A percentile compares a stretch with the other conserved stretches of the same genome.
Conservation (phyloP, 2,797 vertebrate genomes). For the Apodemus agrarius region DNA sequence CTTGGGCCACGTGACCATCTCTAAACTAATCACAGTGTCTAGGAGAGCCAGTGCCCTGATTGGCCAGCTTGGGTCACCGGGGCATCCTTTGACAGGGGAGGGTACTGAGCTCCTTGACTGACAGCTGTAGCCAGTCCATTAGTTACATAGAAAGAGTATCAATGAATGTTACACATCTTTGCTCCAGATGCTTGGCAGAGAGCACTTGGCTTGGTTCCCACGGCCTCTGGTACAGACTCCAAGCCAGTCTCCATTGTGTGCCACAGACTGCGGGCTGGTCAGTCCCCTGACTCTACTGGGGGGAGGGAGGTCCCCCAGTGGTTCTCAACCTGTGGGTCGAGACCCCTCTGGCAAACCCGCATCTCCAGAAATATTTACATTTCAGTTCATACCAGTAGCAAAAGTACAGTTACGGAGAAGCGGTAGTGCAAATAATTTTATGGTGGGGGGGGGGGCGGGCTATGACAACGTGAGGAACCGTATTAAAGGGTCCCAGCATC, state of each 20-base stretch:
- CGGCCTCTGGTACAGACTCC: not conserved
- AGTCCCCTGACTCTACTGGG: not conserved
- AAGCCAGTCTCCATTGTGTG: rapidly evolving
- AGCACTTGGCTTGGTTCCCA: not conserved
- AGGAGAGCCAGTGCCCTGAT: not conserved
- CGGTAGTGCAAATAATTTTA: not conserved
- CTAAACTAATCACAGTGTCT: not conserved
- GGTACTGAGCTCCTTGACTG: not conserved
- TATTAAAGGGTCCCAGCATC: not conserved
- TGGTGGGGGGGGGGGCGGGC: no score
- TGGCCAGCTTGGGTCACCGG: not conserved
- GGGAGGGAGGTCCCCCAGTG: not conserved
- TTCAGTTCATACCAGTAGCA: not conserved
- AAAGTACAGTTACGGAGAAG: not conserved
- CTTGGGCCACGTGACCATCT: not conserved
- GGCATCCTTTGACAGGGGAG: not conserved
- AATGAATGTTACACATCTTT: not conserved
- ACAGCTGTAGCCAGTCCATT: not conserved
- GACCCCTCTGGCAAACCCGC: not conserved
- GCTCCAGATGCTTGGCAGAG: not conserved
- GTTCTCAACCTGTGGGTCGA: not conserved
- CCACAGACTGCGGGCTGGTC: no score
- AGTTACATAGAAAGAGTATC: not conserved
- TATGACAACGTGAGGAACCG: not conserved
- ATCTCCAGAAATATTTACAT: not conserved